Evolutionary conservation across 2,888 invertebrate species (phyloP).

Genomic region (Drosophila longiperda): DNA sequence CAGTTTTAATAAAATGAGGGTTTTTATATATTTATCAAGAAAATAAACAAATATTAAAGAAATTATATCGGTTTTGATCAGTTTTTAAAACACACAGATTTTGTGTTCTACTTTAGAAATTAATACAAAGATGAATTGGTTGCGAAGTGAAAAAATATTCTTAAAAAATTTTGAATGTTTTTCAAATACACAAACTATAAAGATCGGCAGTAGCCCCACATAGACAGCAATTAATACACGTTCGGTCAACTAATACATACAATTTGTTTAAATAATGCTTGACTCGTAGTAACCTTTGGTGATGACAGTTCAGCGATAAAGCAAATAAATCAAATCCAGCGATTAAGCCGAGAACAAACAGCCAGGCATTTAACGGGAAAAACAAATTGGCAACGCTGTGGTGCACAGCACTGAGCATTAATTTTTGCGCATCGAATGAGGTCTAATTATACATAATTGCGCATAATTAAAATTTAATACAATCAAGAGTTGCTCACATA

Average conservation of each 20-base stretch:
- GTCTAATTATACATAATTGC: slow-evolving; percentile 74
- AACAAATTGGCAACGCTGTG: slow-evolving; percentile 57
- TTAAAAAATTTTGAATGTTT: slow-evolving; percentile 12
- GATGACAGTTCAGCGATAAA: slow-evolving; percentile 51
- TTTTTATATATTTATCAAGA: background rate
- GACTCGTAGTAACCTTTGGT: slow-evolving; percentile 39
- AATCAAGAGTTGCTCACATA: slow-evolving; percentile 64
- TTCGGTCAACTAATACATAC: slow-evolving; percentile 48
- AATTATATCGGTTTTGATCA: background rate
- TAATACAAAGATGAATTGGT: background rate
- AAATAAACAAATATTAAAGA: background rate
- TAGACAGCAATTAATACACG: slow-evolving; percentile 41
- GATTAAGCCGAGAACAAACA: slow-evolving; percentile 22
- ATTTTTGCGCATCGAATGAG: slow-evolving; percentile 51
- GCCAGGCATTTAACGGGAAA: slow-evolving; percentile 34
- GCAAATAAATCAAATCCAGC: slow-evolving; percentile 43
- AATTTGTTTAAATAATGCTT: slow-evolving; percentile 47
- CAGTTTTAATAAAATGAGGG: background rate
- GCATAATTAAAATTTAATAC: slow-evolving; percentile 76
- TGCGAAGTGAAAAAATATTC: slow-evolving; percentile 1
- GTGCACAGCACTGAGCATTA: slow-evolving; percentile 53
- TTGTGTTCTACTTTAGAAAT: background rate
- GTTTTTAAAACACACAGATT: background rate
- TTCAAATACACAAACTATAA: background rate
- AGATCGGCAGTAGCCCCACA: background rate